These are phyloP conservation scores for Mechanitis messenoides DNA, from an alignment of 2,888 invertebrate genomes.

Conservation along the genomic window DNA sequence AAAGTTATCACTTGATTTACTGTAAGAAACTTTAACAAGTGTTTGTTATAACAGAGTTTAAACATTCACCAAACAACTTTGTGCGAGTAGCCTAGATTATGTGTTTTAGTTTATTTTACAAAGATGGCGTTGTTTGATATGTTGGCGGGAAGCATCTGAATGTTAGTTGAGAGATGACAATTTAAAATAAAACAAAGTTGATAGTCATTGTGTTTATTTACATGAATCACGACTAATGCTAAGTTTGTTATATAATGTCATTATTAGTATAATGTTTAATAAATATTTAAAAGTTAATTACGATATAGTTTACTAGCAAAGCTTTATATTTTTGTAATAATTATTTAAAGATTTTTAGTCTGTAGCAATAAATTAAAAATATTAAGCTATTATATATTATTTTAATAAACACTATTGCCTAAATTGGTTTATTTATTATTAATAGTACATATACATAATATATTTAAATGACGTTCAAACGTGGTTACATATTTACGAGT, in stretches of 20 bases:
- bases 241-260: conserved; percentile 14
- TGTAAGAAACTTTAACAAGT: too few species aligned
- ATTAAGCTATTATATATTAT: too few species aligned
- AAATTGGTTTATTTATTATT: background rate
- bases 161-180: too few species aligned
- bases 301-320: conserved; percentile 4
- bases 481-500: background rate
- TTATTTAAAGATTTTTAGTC: background rate
- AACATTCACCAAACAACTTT: too few species aligned
- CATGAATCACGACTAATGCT: conserved; percentile 18
- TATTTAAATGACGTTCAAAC: background rate
- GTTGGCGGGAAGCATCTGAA: background rate
- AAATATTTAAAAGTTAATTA: conserved; percentile 8
- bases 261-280: conserved; percentile 14
- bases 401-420: too few species aligned
- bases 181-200: conserved; percentile 7
- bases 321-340: conserved; percentile 8
- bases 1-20: too few species aligned
- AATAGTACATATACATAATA: background rate
- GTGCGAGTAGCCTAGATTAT: too few species aligned
- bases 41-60: too few species aligned
- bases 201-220: conserved; percentile 26
- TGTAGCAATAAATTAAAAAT: too few species aligned
- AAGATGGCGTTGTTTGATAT: conserved; percentile 10
- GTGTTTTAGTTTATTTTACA: conserved; percentile 1